A percentile compares a stretch with the other conserved stretches of the same genome.
These are phyloP conservation scores for Pecten maximus DNA, from an alignment of 2,888 invertebrate species.

Conservation along the genomic window DNA sequence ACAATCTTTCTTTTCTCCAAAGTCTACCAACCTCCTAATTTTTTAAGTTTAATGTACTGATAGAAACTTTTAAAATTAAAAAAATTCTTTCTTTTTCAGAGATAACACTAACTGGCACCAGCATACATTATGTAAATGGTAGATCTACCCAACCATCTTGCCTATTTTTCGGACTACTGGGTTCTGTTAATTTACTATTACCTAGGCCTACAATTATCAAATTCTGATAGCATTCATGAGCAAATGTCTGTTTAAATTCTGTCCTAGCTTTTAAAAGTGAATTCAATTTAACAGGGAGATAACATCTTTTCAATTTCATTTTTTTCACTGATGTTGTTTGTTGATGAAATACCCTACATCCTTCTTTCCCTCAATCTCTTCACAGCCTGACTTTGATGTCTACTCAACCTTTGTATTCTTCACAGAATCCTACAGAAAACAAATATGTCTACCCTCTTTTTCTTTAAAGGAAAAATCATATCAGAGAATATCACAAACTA, in stretches of 20 bases:
- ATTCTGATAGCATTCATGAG: slow-evolving; percentile 24
- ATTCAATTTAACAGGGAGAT: slow-evolving; percentile 8
- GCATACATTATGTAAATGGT: not conserved
- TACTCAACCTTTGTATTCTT: not conserved
- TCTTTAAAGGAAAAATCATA: not conserved
- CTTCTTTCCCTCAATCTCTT: not conserved
- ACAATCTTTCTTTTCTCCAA: not conserved
- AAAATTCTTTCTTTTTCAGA: not conserved
- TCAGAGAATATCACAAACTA: not conserved
- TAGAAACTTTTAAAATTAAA: not conserved
- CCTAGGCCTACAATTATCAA: slow-evolving; percentile 29
- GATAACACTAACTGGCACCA: not conserved
- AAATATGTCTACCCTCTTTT: not conserved
- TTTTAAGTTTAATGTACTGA: not conserved
- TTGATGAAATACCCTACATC: slow-evolving; percentile 31
- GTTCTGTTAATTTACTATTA: not conserved
- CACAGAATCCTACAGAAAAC: not conserved
- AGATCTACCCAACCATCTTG: not conserved
- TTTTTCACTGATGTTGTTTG: not conserved
- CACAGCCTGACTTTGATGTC: not conserved
- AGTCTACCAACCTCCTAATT: not conserved
- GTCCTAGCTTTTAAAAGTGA: slow-evolving; percentile 24
- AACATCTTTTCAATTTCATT: slow-evolving; percentile 13
- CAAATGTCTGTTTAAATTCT: slow-evolving; percentile 22
- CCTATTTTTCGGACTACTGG: not conserved